Base-by-base conservation (phyloP, 2,113 vertebrate genomes). In the Dicrurus megarhynchus region DNA sequence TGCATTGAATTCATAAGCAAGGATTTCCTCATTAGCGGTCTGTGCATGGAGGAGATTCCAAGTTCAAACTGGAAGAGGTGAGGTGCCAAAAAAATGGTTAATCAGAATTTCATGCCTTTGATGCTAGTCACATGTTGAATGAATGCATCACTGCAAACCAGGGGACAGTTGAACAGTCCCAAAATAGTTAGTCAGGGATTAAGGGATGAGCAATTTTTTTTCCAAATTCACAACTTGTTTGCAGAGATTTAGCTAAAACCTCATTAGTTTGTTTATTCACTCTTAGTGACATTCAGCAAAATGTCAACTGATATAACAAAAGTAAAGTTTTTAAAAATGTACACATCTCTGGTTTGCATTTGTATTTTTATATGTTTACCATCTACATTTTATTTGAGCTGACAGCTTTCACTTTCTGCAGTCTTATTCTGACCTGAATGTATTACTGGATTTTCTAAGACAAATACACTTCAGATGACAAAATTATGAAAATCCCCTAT, bases 1-100 rank as follows among this genome's bases (percentile, higher is more conserved):
- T 97, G 97, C 96, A 96, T 97, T 95, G 98, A 98, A 98, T 98
- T 98, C 97, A 98, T 98, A 98, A 98, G 98, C 97, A 96, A 97
- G 97, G 97, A 97, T 98, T 98, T 98, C 98, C 98, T 98, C 98
- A 98, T 98, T 98, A 98, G 96, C 7, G 90, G 94, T 95, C 97
- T 94, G 93, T 57, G 95, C 97, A 97, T 92, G 97, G 97, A 98
- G 95, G 97, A 97, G 97, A 97, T 97, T 97, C 97, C 97, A 98
- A 97, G 94, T 97, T 98, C 97, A 98, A 92, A 96, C 96, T 97
- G 47, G 64, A 97, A 97, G 96, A 97, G 97, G 97, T 97, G 97
- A 98, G 92, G 67, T 96, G 96, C 96, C 95, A 95, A 96, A 97
- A 97, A 98, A 96, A 81, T 70, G 87, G 96, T 96, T 97, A 97